phyloP scores from a whole-genome alignment of 1,140 invertebrate species.

The Pissodes strobi region DNA sequence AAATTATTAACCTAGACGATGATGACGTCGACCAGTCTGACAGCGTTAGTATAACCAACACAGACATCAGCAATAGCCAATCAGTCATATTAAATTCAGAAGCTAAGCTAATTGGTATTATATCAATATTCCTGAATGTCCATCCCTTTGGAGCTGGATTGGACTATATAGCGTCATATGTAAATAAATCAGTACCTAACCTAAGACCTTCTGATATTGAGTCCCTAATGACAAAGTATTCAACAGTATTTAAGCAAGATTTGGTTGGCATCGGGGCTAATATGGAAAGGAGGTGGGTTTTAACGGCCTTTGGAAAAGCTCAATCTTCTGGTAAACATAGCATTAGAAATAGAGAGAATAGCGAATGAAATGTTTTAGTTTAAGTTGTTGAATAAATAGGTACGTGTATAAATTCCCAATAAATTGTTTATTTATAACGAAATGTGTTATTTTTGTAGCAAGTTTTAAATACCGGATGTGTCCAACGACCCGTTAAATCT shows the following conservation, averaged over 20 bases:
- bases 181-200: conserved; percentile 73
- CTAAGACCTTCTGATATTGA: conserved; percentile 74
- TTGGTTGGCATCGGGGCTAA: conserved; percentile 75
- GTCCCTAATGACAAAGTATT: conserved; percentile 72
- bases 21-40: conserved; percentile 49
- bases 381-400: not conserved
- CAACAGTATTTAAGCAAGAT: conserved; percentile 76
- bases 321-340: not conserved
- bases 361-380: not conserved
- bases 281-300: conserved; percentile 78
- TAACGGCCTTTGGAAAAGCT: conserved; percentile 64
- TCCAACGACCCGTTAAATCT: no score
- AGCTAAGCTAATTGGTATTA: conserved; percentile 74
- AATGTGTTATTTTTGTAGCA: not conserved
- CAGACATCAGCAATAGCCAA: conserved; percentile 12
- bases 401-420: not conserved
- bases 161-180: conserved; percentile 83
- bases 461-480: no score
- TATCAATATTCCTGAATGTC: conserved; percentile 83
- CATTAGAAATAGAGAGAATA: not conserved
- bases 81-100: conserved; percentile 51
- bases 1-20: conserved; percentile 51
- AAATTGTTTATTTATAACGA: conserved; percentile 5
- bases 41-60: conserved; percentile 23
- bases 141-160: conserved; percentile 86